Percentiles rank a stretch among this genome's conserved stretches.
Conservation (phyloP, 1,140 invertebrate species). For the Zaprionus tsacasi region DNA sequence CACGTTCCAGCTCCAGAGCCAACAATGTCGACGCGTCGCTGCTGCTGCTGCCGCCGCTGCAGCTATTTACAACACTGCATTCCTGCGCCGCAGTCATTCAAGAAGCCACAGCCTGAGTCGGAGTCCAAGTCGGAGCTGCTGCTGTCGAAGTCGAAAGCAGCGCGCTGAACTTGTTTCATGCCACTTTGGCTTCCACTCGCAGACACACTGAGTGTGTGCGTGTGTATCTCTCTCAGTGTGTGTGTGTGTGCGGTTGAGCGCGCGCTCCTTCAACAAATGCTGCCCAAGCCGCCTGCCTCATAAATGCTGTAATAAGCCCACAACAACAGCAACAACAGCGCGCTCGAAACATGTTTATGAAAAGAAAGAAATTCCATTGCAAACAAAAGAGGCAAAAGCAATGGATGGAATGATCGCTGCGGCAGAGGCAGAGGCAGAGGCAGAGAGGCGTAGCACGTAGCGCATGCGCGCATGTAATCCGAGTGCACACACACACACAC, state of each 20-base stretch:
- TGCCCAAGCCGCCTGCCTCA: conserved; percentile 56
- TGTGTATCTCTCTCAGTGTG: conserved; percentile 26
- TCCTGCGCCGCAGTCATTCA: conserved; percentile 76
- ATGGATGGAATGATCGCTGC: conserved; percentile 35
- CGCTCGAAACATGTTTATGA: conserved; percentile 77
- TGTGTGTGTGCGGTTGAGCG: conserved; percentile 56
- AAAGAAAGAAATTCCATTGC: conserved; percentile 81
- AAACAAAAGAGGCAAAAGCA: conserved; percentile 68
- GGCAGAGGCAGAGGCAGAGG: conserved; percentile 50
- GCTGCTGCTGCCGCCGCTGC: conserved; percentile 40
- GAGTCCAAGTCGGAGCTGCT: neutral
- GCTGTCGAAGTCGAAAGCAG: conserved; percentile 34
- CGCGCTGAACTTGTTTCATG: conserved; percentile 75
- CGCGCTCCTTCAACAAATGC: conserved; percentile 56
- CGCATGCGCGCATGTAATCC: conserved; percentile 68
- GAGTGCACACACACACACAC: conserved; percentile 27
- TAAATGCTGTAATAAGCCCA: conserved; percentile 77
- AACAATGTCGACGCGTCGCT: conserved; percentile 61
- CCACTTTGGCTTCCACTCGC: conserved; percentile 62
- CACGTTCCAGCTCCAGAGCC: conserved; percentile 52
- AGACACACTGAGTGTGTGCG: neutral
- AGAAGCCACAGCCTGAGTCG: conserved; percentile 55
- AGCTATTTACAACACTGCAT: conserved; percentile 78
- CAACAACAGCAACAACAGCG: conserved; percentile 43
- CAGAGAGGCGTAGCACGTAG: conserved; percentile 36